Evolutionary conservation across 2,888 invertebrate species (phyloP), one percentile per base, ranked within the genome.

Genomic region (Eremobia ochroleuca): DNA sequence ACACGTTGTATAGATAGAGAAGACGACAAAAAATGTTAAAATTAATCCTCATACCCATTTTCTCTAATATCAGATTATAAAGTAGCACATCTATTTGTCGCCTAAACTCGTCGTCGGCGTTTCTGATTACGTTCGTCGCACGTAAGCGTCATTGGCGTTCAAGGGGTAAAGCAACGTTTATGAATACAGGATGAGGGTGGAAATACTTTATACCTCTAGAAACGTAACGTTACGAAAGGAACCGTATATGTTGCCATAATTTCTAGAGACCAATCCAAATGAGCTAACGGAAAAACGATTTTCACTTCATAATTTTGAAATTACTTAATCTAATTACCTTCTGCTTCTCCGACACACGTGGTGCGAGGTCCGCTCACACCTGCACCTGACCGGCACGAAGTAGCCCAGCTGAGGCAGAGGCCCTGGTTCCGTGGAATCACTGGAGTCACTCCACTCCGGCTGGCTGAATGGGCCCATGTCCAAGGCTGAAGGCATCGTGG

Each of bases 401-500:
- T 97, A 97, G 1, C 97, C 97, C 86, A 97, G 92, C 89, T 97
- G 97, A 15, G 97, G 97, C 71, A 97, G 76, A 3, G 96, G 96
- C 2, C 94, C 92, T 9, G 96, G 95, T 69, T 94, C 95, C 59
- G 92, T 88, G 5, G 96, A 96, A 64, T 96, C 97, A 73, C 95
- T 96, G 68, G 96, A 96, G 83, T 97, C 96, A 82, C 96, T 97
- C 96, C 97, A 96, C 88, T 96, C 97, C 11, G 96, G 94, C 90
- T 95, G 96, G 92, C 96, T 96, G 92, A 96, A 96, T 58, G 93
- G 94, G 40, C 93, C 93, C 59, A 93, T 88, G 79, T 94, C 93
- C 87, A 96, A 72, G n/a, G 94, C 95, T 82, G 96, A 94, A 31
- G 96, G 97, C 96, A 96, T 97, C 86, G 85, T 88, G 62, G 37